Base-by-base conservation (phyloP, 2,113 vertebrate genomes). In the Macroglossus sobrinus region DNA sequence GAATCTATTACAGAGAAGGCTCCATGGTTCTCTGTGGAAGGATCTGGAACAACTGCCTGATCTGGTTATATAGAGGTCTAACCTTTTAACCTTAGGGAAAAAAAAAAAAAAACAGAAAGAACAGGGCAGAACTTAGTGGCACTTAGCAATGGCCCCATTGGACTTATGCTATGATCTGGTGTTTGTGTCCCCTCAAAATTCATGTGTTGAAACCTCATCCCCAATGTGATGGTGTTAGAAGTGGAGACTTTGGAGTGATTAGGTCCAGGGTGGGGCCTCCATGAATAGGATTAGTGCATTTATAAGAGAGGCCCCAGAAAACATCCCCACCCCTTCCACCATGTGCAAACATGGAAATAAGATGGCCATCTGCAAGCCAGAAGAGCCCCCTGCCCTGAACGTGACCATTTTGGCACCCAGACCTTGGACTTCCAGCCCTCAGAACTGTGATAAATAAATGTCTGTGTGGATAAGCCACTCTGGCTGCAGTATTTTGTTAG, bases 341-440 rank as follows among this genome's bases (percentile, higher is more conserved):
- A 14, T 3, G 12, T 26, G 35, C 26, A 15, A 45, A n/a, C 19
- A 10, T 22, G 5, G 28, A 11, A 59, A 75, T 45, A 33, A 45
- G 4, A 19, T 10, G 16, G 10, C 57, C 5, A 0, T 30, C 81
- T 22, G 50, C n/a, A 43, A 30, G 5, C 30, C 0, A 0, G 7
- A 4, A 35, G 53, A 43, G 1, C 7, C 57, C 35, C 5, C 22
- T 30, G 71, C 21, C 8, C 35, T 7, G 30, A 64, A n/a, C 50
- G n/a, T 16, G 3, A 47, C 24, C 18, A 1, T 0, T 10, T 35
- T 10, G 1, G 21, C 50, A 79, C 24, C 30, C 63, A 14, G 26
- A 5, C 24, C 59, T 43, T 14, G 7, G 80, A 47, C 61, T 35
- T 40, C 38, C 18, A 59, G 63, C 24, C 53, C 53, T 40, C 4